These are phyloP conservation scores for Sesia bembeciformis DNA, from an alignment of 2,888 invertebrate genomes.

Conservation along the genomic window DNA sequence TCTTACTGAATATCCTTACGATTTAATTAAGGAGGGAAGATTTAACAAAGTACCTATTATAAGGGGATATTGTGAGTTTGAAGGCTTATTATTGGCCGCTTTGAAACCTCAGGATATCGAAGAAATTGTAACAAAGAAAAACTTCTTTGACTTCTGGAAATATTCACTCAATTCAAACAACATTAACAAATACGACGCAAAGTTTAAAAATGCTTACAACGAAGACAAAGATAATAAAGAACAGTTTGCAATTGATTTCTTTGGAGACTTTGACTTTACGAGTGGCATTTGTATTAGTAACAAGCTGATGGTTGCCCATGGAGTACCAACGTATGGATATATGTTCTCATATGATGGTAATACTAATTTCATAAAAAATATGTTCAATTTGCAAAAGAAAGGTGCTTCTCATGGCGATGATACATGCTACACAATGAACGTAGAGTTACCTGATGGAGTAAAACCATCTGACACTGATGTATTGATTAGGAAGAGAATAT, in stretches of 20 bases:
- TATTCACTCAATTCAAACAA: slow-evolving; percentile 44
- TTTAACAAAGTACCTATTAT: slow-evolving; percentile 54
- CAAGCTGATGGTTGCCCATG: slow-evolving; percentile 37
- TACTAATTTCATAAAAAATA: slow-evolving; percentile 65
- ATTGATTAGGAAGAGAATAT: slow-evolving; percentile 53
- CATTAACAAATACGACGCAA: slow-evolving; percentile 17
- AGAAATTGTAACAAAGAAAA: slow-evolving; percentile 21
- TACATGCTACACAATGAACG: slow-evolving; percentile 71
- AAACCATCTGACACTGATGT: slow-evolving; percentile 32
- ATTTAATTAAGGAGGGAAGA: slow-evolving; percentile 37
- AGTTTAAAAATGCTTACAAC: slow-evolving; percentile 58
- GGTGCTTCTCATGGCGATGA: slow-evolving; percentile 78
- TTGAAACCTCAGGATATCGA: slow-evolving; percentile 10
- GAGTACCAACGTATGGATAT: slow-evolving; percentile 70
- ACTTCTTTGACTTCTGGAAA: slow-evolving; percentile 41
- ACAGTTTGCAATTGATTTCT: slow-evolving; percentile 57
- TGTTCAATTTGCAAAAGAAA: slow-evolving; percentile 43
- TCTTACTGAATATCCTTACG: slow-evolving; percentile 40
- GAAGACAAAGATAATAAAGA: slow-evolving; percentile 23
- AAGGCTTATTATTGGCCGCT: slow-evolving; percentile 52
- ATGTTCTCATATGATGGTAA: slow-evolving; percentile 73
- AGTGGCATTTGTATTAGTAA: slow-evolving; percentile 47
- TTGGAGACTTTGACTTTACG: slow-evolving; percentile 63
- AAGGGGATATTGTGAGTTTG: slow-evolving; percentile 59
- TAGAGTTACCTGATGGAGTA: slow-evolving; percentile 1